phyloP scores from a whole-genome alignment of 2,888 invertebrate species.

The Dasypogon diadema region DNA sequence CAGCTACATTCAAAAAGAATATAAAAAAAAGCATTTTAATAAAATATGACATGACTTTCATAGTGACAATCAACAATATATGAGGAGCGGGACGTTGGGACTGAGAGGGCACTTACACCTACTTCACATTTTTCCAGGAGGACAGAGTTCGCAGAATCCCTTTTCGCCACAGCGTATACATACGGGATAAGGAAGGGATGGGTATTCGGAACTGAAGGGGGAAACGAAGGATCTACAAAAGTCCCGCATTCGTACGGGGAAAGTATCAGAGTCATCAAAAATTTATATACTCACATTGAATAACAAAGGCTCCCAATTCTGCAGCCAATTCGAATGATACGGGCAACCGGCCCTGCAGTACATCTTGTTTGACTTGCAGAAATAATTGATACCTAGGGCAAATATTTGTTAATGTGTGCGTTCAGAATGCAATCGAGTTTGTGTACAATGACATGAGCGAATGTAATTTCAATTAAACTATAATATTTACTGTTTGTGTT shows the following conservation, averaged over 20 bases:
- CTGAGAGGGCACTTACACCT: neutral
- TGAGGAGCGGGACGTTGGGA: constrained; percentile 1
- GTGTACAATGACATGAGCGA: constrained; percentile 18
- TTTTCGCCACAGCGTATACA: constrained; percentile 20
- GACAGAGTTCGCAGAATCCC: constrained; percentile 30
- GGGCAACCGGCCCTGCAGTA: constrained; percentile 92
- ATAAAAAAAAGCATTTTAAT: constrained; percentile 31
- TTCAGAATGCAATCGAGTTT: constrained; percentile 15
- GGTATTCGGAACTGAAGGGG: neutral
- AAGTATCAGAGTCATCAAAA: constrained; percentile 50
- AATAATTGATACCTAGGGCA: constrained; percentile 92
- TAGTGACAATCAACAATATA: constrained; percentile 34
- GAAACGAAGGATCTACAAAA: neutral
- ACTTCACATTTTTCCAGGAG: neutral
- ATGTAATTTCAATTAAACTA: constrained; percentile 45
- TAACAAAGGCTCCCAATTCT: constrained; percentile 91
- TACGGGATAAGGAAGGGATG: neutral
- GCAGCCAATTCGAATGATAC: constrained; percentile 91
- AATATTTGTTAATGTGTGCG: constrained; percentile 44
- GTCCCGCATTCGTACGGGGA: constrained; percentile 1
- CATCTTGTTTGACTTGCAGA: constrained; percentile 96
- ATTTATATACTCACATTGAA: constrained; percentile 85
- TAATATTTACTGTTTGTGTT: constrained; percentile 22
- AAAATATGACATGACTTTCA: constrained; percentile 31
- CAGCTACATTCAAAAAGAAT: constrained; percentile 75